phyloP scores from a whole-genome alignment of 2,797 vertebrate genomes.

The Strix occidentalis region DNA sequence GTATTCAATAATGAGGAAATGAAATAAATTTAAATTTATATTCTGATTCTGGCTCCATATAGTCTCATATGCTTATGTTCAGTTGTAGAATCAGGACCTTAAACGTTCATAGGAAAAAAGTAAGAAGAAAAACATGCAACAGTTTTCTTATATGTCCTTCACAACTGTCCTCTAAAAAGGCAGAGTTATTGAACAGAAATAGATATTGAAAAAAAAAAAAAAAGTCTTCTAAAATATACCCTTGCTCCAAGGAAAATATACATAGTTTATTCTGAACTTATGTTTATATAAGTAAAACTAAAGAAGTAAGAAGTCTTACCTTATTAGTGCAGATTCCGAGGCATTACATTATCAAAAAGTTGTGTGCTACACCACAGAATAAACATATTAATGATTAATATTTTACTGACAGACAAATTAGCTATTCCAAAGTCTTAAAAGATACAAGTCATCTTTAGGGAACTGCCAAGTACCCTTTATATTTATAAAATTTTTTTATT shows the following conservation, averaged over 20 bases:
- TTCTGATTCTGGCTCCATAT: background rate
- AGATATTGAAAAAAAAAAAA: background rate
- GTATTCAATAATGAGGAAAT: background rate
- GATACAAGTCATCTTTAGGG: background rate
- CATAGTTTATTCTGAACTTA: background rate
- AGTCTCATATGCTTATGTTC: background rate
- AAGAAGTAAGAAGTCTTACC: background rate
- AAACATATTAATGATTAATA: background rate
- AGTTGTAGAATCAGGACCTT: background rate
- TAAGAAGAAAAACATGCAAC: constrained; percentile 35
- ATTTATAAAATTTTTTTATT: too few species aligned
- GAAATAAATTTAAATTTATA: background rate
- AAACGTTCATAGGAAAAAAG: constrained; percentile 25
- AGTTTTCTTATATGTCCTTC: background rate
- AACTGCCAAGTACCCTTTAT: background rate
- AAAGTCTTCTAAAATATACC: constrained; percentile 30
- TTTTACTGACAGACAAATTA: background rate
- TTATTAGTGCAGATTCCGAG: background rate
- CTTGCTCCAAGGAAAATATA: constrained; percentile 52
- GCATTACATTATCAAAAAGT: background rate
- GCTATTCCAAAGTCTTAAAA: background rate
- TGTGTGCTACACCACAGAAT: background rate
- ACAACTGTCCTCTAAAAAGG: constrained; percentile 25
- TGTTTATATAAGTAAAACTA: background rate
- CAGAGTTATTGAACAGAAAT: background rate